These are phyloP conservation scores for Pachycephus smyrnensis DNA, from an alignment of 2,888 invertebrate species.

Conservation along the genomic window DNA sequence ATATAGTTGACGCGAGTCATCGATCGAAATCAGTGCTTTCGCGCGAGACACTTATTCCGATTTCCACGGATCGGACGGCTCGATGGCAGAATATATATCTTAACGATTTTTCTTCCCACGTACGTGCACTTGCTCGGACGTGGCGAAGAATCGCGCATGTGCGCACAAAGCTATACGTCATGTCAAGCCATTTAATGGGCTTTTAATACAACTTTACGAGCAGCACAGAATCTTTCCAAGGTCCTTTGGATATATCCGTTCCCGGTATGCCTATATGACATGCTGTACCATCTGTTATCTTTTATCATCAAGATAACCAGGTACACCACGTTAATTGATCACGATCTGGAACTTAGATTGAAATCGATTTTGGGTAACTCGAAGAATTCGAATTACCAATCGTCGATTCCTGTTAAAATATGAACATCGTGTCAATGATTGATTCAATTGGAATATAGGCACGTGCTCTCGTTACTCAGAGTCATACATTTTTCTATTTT, in stretches of 20 bases:
- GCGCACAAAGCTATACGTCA: constrained; percentile 52
- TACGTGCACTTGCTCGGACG: neutral
- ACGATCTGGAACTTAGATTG: neutral
- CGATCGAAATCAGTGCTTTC: constrained; percentile 4
- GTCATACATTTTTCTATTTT: neutral
- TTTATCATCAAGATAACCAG: neutral
- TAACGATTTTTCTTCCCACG: neutral
- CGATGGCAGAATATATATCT: neutral
- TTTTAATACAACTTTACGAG: constrained; percentile 55
- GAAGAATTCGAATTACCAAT: neutral
- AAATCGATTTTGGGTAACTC: too few relatives aligned
- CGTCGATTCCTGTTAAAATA: neutral
- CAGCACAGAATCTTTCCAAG: neutral
- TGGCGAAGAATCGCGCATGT: constrained; percentile 34
- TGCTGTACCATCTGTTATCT: neutral
- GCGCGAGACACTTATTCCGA: neutral
- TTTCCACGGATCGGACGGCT: constrained; percentile 1
- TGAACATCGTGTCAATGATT: neutral
- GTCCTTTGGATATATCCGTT: neutral
- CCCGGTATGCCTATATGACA: neutral
- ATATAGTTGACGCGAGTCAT: constrained; percentile 1
- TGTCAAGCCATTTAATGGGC: constrained; percentile 54
- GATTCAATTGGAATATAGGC: neutral
- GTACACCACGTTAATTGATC: neutral
- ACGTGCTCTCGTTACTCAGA: neutral